A percentile compares a stretch with the other conserved stretches of the same genome.
These are phyloP conservation scores for Macrotus californicus DNA, from an alignment of 2,113 vertebrate species.

Conservation along the genomic window DNA sequence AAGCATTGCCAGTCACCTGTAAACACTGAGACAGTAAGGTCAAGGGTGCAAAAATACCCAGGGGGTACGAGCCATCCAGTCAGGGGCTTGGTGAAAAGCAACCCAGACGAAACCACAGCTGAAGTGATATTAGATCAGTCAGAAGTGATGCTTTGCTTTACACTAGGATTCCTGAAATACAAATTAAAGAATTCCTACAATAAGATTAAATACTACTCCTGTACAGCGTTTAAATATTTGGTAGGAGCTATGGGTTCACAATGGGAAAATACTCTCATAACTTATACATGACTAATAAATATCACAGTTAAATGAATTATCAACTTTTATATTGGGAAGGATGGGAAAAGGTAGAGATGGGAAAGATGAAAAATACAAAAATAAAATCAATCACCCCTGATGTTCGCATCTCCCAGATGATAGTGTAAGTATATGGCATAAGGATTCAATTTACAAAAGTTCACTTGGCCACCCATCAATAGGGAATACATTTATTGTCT, in stretches of 20 bases:
- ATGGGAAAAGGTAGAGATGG: background rate
- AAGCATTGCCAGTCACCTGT: background rate
- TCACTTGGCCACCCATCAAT: background rate
- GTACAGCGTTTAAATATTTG: background rate
- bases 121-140: background rate
- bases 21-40: background rate
- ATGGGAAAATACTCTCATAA: background rate
- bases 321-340: background rate
- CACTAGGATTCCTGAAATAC: background rate
- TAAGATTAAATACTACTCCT: background rate
- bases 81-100: background rate
- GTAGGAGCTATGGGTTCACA: background rate
- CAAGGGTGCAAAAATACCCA: background rate
- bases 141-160: background rate
- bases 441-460: background rate
- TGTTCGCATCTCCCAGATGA: background rate
- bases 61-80: background rate
- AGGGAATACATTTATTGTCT: background rate
- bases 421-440: background rate
- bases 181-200: background rate
- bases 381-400: background rate
- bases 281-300: background rate
- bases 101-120: background rate
- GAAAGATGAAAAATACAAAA: background rate
- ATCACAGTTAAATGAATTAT: background rate